These are phyloP conservation scores for Eristalis tenax DNA, from an alignment of 2,888 invertebrate genomes.

Conservation along the genomic window DNA sequence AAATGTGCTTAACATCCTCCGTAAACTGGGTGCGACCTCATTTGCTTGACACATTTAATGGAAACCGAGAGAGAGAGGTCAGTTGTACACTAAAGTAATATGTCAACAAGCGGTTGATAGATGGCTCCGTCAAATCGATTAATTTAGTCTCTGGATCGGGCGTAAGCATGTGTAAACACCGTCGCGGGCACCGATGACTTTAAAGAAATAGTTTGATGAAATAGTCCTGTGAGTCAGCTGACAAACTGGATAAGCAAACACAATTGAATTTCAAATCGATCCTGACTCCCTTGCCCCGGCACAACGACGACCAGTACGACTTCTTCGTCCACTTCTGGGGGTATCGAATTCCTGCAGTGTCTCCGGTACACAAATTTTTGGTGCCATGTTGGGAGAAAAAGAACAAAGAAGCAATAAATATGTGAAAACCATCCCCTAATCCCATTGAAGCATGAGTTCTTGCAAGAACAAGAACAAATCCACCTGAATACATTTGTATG, in stretches of 20 bases:
- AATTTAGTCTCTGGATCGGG: neutral
- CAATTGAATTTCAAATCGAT: neutral
- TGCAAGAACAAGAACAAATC: neutral
- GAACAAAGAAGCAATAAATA: conserved; percentile 51
- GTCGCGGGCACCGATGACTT: neutral
- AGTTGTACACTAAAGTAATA: neutral
- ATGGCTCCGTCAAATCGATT: conserved; percentile 18
- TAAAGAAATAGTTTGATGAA: neutral
- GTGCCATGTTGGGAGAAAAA: conserved; percentile 13
- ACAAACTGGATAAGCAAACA: neutral
- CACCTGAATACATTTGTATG: neutral
- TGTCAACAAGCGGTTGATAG: conserved; percentile 19
- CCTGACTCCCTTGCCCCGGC: neutral
- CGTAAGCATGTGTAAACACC: neutral
- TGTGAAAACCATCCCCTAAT: conserved; percentile 68
- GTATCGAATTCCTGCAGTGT: neutral
- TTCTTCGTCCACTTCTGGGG: neutral
- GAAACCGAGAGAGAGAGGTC: neutral
- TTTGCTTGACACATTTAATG: neutral
- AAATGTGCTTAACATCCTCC: neutral
- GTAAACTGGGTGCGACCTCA: conserved; percentile 2
- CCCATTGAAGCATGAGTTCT: conserved; percentile 39
- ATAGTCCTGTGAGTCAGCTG: neutral
- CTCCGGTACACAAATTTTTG: neutral
- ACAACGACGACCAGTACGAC: neutral